A percentile compares a stretch with the other conserved stretches of the same genome.
These are phyloP conservation scores for Parnassius glacialis DNA, from an alignment of 2,888 invertebrate species.

Conservation along the genomic window DNA sequence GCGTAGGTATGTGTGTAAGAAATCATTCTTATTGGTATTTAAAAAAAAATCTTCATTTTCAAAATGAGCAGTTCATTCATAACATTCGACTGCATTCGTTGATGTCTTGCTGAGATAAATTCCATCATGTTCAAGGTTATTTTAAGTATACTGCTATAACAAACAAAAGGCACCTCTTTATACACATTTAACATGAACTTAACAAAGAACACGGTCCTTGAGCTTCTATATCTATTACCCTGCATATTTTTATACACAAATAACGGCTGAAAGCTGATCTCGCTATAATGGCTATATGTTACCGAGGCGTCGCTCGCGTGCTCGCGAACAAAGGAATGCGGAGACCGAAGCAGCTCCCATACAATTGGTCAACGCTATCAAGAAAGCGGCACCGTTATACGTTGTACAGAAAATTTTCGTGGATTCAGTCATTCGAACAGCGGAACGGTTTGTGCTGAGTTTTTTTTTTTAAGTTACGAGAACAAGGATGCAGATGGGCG, in stretches of 20 bases:
- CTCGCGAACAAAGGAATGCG: constrained; percentile 12
- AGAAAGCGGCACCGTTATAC: constrained; percentile 9
- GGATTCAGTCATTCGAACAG: constrained; percentile 14
- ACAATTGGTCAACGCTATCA: constrained; percentile 2
- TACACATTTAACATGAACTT: constrained; percentile 1
- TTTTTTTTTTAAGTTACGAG: constrained; percentile 3
- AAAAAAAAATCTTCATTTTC: too few species aligned
- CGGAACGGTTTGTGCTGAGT: constrained; percentile 4
- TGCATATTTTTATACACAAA: constrained; percentile 12
- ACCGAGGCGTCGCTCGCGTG: constrained; percentile 12
- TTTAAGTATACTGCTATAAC: neutral
- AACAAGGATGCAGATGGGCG: constrained; percentile 1
- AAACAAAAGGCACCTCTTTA: neutral
- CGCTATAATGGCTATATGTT: constrained; percentile 9
- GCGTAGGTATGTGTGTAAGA: too few species aligned
- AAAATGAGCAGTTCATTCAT: too few species aligned
- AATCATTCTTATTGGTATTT: too few species aligned
- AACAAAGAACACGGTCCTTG: constrained; percentile 7
- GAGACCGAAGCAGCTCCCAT: constrained; percentile 6
- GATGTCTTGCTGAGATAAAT: too few species aligned
- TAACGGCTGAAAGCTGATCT: constrained; percentile 19
- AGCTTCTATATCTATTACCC: constrained; percentile 7
- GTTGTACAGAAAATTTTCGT: constrained; percentile 9
- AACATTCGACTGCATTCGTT: too few species aligned
- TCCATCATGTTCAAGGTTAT: too few species aligned